A percentile compares a stretch with the other conserved stretches of the same genome.
Conservation (phyloP, 2,113 vertebrate genomes). For the Ellobius talpinus region DNA sequence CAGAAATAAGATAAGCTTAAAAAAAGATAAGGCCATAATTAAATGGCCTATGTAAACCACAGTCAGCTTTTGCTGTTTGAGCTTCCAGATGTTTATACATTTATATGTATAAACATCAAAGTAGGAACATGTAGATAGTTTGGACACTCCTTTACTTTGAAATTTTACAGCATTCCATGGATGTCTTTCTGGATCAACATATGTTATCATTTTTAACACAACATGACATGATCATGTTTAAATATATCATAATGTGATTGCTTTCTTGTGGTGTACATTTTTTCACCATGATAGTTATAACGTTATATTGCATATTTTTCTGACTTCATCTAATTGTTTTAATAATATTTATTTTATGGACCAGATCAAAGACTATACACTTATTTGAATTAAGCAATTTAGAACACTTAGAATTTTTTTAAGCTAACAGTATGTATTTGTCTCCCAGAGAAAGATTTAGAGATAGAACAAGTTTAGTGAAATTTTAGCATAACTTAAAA, state of each 20-base stretch:
- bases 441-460: not conserved
- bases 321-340: slow-evolving; percentile 41
- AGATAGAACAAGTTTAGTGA: slow-evolving; percentile 16
- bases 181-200: slow-evolving; percentile 34
- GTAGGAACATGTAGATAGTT: not conserved
- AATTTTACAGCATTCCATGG: not conserved
- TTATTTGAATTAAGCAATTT: slow-evolving; percentile 33
- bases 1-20: not conserved
- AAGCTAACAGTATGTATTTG: not conserved
- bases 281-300: slow-evolving; percentile 8
- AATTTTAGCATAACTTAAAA: slow-evolving; percentile 17
- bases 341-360: slow-evolving; percentile 1
- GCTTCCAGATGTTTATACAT: slow-evolving; percentile 32
- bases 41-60: not conserved
- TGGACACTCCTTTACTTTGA: slow-evolving; percentile 2
- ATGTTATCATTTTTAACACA: slow-evolving; percentile 39
- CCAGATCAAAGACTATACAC: not conserved
- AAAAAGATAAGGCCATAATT: not conserved
- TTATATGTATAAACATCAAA: not conserved
- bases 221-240: slow-evolving; percentile 27
- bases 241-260: not conserved
- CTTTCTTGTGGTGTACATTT: not conserved
- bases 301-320: not conserved
- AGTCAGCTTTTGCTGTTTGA: not conserved
- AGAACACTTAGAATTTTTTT: slow-evolving; percentile 14